A percentile compares a stretch with the other conserved stretches of the same genome.
Conservation (phyloP, 2,797 vertebrate genomes). For the Lepidocolaptes lacrymiger region DNA sequence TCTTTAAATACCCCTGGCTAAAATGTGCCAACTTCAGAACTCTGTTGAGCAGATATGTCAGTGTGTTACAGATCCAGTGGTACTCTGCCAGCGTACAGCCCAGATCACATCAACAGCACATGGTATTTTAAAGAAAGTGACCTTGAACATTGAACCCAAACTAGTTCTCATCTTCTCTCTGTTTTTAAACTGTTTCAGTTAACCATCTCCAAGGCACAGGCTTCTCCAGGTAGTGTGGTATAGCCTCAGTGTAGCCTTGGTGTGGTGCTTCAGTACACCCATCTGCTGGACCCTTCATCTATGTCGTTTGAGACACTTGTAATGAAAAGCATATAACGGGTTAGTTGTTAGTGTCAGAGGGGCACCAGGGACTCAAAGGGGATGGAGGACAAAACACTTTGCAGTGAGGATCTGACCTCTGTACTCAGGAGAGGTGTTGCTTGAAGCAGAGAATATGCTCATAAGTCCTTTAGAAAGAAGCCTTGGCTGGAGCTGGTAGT, state of each 20-base stretch:
- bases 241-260: neutral
- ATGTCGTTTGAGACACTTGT: neutral
- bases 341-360: neutral
- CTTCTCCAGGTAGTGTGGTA: neutral
- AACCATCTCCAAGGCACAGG: neutral
- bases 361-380: neutral
- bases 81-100: neutral
- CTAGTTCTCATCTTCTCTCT: neutral
- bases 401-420: neutral
- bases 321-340: neutral
- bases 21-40: neutral
- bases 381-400: neutral
- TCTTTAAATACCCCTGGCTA: neutral
- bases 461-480: neutral
- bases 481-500: neutral
- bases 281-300: too few relatives aligned
- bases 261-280: neutral
- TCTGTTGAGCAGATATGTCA: neutral
- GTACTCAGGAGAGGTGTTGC: fast-evolving
- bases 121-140: neutral
- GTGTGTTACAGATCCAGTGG: neutral
- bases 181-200: neutral
- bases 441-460: neutral
- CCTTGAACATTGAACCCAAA: neutral
- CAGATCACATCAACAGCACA: neutral